Base-by-base conservation (phyloP, 2,797 vertebrate species). In the Hoplostethus atlanticus region DNA sequence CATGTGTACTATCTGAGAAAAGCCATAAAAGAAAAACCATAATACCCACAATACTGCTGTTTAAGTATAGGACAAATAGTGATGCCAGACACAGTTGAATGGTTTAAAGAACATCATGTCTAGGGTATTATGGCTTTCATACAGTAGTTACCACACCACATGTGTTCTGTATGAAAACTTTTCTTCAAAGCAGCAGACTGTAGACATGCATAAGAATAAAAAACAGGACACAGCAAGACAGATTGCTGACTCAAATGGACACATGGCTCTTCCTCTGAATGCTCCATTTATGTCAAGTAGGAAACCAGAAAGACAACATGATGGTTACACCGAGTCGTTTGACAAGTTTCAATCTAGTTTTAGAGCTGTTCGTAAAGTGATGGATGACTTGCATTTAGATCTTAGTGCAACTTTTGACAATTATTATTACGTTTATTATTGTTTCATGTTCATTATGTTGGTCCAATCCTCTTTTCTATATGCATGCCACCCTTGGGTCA, bases 381-480 rank as follows among this genome's bases (percentile, higher is more conserved):
- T 76, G 73, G 66, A 86, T 77, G 84, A 64, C 61, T 62, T 60
- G 47, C 64, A 53, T 31, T 61, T 84, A 72, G 53, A 81, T 84
- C 71, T 77, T 76, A 61, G 81, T 75, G 28, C 68, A 69, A 64
- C 52, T 30, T 57, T 69, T 69, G 73, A 63, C 76, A 66, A 31
- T 48, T 60, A 81, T 69, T 69, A 65, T 69, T 51, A 65, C 31
- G 58, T 51, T 25, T 28, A 28, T 28, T 28, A 28, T 28, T 28
- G 3, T 28, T 28, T 3, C 3, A 0, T 1, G 28, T 28, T 2
- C 1, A 28, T 28, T 28, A 28, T 28, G 1, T 28, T 28, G 28
- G 28, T 28, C 28, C 28, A 28, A 2, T 28, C 28, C 28, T 28
- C 2, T 28, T 28, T 28, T 28, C 28, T 28, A 28, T 3, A 28